phyloP scores from a whole-genome alignment of 2,888 invertebrate genomes.

The Sabatieria punctata region DNA sequence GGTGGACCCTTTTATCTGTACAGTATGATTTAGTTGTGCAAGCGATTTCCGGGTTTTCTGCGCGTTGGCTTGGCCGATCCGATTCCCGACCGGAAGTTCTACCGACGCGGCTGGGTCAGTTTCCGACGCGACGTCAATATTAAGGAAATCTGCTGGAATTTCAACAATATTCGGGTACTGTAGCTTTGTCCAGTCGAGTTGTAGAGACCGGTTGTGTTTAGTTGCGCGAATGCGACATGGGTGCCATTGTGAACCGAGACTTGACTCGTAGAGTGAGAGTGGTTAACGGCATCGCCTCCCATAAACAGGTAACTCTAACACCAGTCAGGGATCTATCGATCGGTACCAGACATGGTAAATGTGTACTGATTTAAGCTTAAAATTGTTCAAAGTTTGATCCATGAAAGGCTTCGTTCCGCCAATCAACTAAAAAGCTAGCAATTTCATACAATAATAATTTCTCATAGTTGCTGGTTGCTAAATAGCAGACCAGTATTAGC shows the following conservation, averaged over 20 bases:
- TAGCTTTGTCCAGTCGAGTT: background rate
- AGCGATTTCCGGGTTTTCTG: constrained; percentile 75
- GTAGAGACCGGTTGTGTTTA: constrained; percentile 27
- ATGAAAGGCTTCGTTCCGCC: no score
- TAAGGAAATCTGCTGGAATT: constrained; percentile 96
- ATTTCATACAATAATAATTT: no score
- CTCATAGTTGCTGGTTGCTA: no score
- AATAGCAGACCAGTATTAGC: no score
- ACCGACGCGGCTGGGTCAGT: constrained; percentile 93
- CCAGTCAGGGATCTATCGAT: no score
- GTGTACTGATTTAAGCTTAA: no score
- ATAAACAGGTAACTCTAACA: constrained; percentile 63
- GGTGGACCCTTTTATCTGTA: background rate
- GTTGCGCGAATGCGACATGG: constrained; percentile 74
- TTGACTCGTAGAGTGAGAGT: constrained; percentile 78
- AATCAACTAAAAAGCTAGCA: no score
- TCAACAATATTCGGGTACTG: constrained; percentile 72
- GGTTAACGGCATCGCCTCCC: constrained; percentile 71
- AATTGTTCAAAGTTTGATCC: no score
- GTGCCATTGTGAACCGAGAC: constrained; percentile 90
- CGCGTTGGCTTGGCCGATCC: constrained; percentile 93
- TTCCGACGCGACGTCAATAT: constrained; percentile 91
- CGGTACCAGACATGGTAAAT: no score
- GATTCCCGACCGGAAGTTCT: constrained; percentile 83
- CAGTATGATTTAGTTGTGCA: constrained; percentile 49